phyloP scores from a whole-genome alignment of 1,140 invertebrate genomes.

The Tribolium madens region DNA sequence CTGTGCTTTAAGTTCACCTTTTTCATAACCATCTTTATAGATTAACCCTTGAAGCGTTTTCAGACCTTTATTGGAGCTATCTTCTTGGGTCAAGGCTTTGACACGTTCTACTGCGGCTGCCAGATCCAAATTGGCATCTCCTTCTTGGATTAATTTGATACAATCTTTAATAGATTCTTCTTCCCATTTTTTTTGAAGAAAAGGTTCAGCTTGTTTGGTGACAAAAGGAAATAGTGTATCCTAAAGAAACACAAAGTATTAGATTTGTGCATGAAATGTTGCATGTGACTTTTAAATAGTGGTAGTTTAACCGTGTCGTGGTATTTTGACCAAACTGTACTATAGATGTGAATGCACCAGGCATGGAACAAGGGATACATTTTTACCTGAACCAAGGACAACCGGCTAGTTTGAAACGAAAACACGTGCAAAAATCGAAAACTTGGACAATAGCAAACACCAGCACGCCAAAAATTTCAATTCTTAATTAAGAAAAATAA shows the following conservation, averaged over 20 bases:
- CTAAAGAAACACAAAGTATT: slow-evolving; percentile 64
- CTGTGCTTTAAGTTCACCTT: slow-evolving; percentile 86
- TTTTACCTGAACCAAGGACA: slow-evolving; percentile 62
- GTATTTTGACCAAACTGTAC: slow-evolving; percentile 57
- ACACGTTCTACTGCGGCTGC: slow-evolving; percentile 76
- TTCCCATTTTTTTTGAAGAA: slow-evolving; percentile 79
- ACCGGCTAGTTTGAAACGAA: slow-evolving; percentile 42
- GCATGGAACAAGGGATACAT: slow-evolving; percentile 58
- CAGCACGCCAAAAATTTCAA: background rate
- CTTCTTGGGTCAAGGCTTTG: slow-evolving; percentile 80
- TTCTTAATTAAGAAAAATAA: background rate
- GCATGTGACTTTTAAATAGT: background rate
- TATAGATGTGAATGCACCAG: slow-evolving; percentile 59
- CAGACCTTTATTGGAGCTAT: slow-evolving; percentile 83
- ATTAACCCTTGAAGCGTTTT: slow-evolving; percentile 92
- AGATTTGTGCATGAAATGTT: background rate
- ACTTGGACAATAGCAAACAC: background rate
- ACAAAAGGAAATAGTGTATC: slow-evolving; percentile 87
- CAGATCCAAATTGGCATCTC: slow-evolving; percentile 71
- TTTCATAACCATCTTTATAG: slow-evolving; percentile 86
- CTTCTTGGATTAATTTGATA: slow-evolving; percentile 67
- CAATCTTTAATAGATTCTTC: slow-evolving; percentile 76
- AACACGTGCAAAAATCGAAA: slow-evolving; percentile 27
- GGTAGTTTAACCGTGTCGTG: slow-evolving; percentile 2
- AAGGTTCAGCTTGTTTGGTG: slow-evolving; percentile 77